Conservation (phyloP, 2,797 vertebrate species). For the Champsocephalus gunnari region DNA sequence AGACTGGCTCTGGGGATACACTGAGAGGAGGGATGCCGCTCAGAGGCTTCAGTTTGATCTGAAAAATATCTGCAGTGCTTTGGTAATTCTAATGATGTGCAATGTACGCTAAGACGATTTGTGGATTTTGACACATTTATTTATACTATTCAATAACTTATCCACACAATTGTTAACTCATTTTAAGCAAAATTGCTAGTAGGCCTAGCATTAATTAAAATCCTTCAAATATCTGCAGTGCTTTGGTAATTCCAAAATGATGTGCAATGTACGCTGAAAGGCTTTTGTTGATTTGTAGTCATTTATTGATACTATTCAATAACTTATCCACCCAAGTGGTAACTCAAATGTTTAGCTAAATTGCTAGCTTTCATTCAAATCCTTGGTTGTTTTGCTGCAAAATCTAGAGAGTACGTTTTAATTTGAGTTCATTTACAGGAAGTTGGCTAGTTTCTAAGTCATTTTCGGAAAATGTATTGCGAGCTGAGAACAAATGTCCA, state of each 20-base stretch:
- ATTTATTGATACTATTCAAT: not conserved
- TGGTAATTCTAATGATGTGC: conserved; percentile 14
- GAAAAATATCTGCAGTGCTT: not conserved
- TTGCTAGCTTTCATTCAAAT: not conserved
- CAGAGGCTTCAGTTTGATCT: conserved; percentile 35
- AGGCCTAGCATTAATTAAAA: too few relatives aligned
- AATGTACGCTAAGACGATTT: not conserved
- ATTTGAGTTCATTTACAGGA: not conserved
- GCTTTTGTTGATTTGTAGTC: not conserved
- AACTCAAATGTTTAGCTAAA: not conserved
- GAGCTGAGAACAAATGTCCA: not conserved
- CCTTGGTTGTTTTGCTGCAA: not conserved
- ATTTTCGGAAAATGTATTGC: not conserved
- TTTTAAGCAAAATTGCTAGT: not conserved
- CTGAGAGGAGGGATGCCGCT: conserved; percentile 39
- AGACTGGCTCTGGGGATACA: conserved; percentile 30
- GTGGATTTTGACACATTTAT: not conserved
- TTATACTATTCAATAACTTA: not conserved
- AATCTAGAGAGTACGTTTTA: not conserved
- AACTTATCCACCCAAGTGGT: not conserved
- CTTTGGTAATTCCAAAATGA: conserved; percentile 15
- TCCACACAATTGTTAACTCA: not conserved
- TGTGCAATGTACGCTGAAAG: not conserved
- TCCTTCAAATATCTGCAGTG: not conserved
- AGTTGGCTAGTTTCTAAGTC: not conserved